A percentile compares a stretch with the other conserved stretches of the same genome.
Conservation (phyloP, 2,888 invertebrate genomes). For the Lasioglossum zephyrum region DNA sequence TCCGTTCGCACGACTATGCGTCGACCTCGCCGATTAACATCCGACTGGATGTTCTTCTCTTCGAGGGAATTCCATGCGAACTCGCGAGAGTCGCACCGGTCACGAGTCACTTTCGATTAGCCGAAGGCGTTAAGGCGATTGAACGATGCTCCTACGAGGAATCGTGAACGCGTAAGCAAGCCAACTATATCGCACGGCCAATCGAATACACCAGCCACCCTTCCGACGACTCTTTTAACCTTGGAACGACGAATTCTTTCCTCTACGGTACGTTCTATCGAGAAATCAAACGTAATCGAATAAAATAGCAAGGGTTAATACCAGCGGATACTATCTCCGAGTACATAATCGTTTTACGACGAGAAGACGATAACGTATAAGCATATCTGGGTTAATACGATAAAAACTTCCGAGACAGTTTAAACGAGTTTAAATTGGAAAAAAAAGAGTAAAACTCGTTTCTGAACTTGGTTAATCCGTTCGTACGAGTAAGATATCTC, state of each 20-base stretch:
- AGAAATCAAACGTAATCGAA: too few species aligned
- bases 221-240: not conserved
- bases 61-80: not conserved
- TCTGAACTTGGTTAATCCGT: not conserved
- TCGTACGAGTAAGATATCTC: not conserved
- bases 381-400: not conserved
- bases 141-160: not conserved
- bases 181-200: not conserved
- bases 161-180: not conserved
- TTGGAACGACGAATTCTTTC: not conserved
- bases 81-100: not conserved
- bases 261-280: too few species aligned
- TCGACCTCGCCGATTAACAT: not conserved
- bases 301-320: not conserved
- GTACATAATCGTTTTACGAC: not conserved
- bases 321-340: not conserved
- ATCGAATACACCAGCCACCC: not conserved
- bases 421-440: not conserved
- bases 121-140: not conserved
- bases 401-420: not conserved
- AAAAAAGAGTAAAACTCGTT: not conserved
- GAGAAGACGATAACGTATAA: not conserved
- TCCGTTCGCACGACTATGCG: not conserved
- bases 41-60: not conserved
- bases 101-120: not conserved